Evolutionary conservation across 2,888 invertebrate genomes (phyloP).

Genomic region (Sphaerophoria rueppellii): DNA sequence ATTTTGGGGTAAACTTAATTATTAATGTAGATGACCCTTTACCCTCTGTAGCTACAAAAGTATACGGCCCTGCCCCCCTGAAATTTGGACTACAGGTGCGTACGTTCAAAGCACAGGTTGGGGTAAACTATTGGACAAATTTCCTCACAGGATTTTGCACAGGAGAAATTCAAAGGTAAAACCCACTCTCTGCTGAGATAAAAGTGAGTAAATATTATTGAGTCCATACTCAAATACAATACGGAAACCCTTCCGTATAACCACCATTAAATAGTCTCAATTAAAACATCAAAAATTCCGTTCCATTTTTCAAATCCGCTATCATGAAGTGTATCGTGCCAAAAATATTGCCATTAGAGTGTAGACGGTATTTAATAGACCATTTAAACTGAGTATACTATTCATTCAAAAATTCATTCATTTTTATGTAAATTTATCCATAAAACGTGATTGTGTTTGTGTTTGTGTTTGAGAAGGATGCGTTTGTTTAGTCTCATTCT

Average conservation of each 20-base stretch:
- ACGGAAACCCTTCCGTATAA: background rate
- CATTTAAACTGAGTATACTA: background rate
- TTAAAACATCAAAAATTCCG: background rate
- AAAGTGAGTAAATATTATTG: too few relatives aligned
- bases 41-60: too few relatives aligned
- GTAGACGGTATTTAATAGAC: background rate
- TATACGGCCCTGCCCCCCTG: too few relatives aligned
- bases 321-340: background rate
- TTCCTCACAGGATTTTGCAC: too few relatives aligned
- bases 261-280: background rate
- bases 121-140: too few relatives aligned
- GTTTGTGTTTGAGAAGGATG: background rate
- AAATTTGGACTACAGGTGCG: too few relatives aligned
- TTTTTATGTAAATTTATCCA: background rate
- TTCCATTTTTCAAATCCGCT: background rate
- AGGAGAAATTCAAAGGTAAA: too few relatives aligned
- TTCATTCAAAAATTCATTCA: conserved; percentile 29
- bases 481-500: conserved; percentile 22
- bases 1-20: too few relatives aligned
- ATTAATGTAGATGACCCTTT: too few relatives aligned
- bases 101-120: too few relatives aligned
- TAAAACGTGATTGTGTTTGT: background rate
- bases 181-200: too few relatives aligned
- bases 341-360: background rate
- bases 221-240: too few relatives aligned